Conservation (phyloP, 2,113 vertebrate genomes). For the Muntiacus reevesi region DNA sequence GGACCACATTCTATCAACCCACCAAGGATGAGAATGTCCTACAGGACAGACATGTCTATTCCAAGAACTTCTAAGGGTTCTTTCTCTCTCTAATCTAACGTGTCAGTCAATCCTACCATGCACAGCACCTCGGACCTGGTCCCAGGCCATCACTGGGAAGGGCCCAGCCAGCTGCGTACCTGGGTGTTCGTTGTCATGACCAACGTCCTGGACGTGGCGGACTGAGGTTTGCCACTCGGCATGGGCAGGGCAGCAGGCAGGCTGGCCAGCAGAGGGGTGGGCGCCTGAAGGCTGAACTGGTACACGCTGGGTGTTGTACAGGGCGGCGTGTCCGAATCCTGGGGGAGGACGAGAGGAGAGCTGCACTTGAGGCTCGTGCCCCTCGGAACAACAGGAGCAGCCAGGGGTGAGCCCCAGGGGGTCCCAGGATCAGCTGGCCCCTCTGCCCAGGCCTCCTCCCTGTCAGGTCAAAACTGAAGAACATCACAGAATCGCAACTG, state of each 20-base stretch:
- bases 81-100: not conserved
- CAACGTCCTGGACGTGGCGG: slow-evolving; percentile 83
- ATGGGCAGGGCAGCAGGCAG: slow-evolving; percentile 87
- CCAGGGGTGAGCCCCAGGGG: not conserved
- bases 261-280: slow-evolving; percentile 83
- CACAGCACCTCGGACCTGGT: fast-evolving
- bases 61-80: fast-evolving
- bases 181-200: slow-evolving; percentile 89
- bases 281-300: slow-evolving; percentile 87
- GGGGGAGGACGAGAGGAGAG: slow-evolving; percentile 62
- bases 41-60: fast-evolving
- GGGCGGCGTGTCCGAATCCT: slow-evolving; percentile 95
- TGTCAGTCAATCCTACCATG: fast-evolving
- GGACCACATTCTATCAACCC: fast-evolving
- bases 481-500: fast-evolving
- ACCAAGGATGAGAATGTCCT: not conserved
- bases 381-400: not conserved
- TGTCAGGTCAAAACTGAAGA: not conserved
- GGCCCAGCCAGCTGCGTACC: slow-evolving; percentile 76
- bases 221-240: slow-evolving; percentile 84
- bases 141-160: fast-evolving
- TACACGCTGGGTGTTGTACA: slow-evolving; percentile 86
- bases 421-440: no score
- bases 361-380: not conserved
- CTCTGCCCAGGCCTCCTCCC: not conserved